These are phyloP conservation scores for Pseudois nayaur DNA, from an alignment of 2,113 vertebrate genomes.

Conservation along the genomic window DNA sequence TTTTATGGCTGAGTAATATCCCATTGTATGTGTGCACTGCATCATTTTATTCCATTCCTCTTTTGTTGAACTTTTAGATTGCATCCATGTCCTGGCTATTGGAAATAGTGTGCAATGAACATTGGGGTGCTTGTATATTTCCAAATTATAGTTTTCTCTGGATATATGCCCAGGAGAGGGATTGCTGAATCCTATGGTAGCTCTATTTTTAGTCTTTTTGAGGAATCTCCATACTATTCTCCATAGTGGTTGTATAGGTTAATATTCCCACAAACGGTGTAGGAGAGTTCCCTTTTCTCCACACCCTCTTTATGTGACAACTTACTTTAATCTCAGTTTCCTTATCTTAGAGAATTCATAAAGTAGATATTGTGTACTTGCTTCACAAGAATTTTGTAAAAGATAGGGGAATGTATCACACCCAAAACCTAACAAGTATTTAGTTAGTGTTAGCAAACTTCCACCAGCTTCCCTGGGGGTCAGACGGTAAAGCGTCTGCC, in stretches of 20 bases:
- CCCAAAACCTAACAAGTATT: not conserved
- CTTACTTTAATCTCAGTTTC: not conserved
- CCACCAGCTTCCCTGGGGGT: too few relatives aligned
- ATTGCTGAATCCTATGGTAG: not conserved
- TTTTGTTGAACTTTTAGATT: not conserved
- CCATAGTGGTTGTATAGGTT: not conserved
- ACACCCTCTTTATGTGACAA: not conserved
- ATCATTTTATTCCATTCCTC: not conserved
- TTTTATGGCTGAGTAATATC: not conserved
- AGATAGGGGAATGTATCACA: not conserved
- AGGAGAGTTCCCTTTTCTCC: not conserved
- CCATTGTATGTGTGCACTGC: not conserved
- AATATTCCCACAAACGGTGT: not conserved
- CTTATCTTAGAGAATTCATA: not conserved
- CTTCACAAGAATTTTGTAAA: not conserved
- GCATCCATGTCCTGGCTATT: not conserved
- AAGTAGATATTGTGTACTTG: not conserved
- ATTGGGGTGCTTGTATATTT: not conserved
- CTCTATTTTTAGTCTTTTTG: not conserved
- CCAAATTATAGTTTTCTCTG: not conserved
- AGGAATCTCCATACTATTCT: not conserved
- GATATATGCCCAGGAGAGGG: not conserved
- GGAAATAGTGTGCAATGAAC: not conserved
- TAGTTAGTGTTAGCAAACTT: not conserved
- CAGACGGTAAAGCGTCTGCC: too few relatives aligned